Percentiles rank a stretch among this genome's conserved stretches.
Evolutionary conservation across 2,888 invertebrate genomes (phyloP).

Genomic region (Ophion slaviceki): DNA sequence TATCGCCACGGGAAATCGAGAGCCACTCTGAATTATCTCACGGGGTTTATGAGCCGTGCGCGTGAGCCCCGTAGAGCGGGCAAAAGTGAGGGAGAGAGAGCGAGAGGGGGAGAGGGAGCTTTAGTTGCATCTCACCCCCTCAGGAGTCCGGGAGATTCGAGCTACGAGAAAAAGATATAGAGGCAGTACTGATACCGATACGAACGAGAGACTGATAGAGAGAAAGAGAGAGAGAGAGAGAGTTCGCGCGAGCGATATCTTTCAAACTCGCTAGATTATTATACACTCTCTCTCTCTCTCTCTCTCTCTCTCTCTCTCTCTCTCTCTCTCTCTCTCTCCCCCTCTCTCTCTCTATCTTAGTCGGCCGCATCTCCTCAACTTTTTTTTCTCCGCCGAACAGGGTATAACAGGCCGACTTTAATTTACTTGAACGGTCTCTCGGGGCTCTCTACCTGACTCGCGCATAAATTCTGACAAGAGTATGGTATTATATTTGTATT

Average conservation of each 20-base stretch:
- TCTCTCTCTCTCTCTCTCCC: conserved; percentile 7
- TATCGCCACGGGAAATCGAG: conserved; percentile 73
- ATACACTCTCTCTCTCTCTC: conserved; percentile 29
- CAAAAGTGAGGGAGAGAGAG: background rate
- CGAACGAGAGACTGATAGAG: background rate
- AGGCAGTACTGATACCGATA: conserved; percentile 19
- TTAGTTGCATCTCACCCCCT: conserved; percentile 35
- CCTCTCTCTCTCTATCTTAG: conserved; percentile 40
- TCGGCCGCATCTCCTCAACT: conserved; percentile 43
- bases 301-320: conserved; percentile 24
- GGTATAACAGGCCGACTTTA: conserved; percentile 48
- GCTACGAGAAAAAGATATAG: conserved; percentile 2
- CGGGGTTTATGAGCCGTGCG: conserved; percentile 66
- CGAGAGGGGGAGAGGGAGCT: background rate
- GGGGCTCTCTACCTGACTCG: conserved; percentile 49
- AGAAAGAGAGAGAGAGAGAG: conserved; percentile 7
- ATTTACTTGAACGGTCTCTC: conserved; percentile 57
- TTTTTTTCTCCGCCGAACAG: conserved; percentile 18
- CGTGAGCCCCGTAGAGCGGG: conserved; percentile 54
- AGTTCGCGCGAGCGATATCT: conserved; percentile 52
- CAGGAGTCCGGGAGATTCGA: conserved; percentile 26
- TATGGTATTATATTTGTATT: conserved; percentile 58
- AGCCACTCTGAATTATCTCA: conserved; percentile 69
- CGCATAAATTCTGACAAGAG: conserved; percentile 59
- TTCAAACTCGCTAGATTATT: conserved; percentile 53